These are phyloP conservation scores for Bemisia tabaci DNA, from an alignment of 1,140 invertebrate genomes.

Conservation along the genomic window DNA sequence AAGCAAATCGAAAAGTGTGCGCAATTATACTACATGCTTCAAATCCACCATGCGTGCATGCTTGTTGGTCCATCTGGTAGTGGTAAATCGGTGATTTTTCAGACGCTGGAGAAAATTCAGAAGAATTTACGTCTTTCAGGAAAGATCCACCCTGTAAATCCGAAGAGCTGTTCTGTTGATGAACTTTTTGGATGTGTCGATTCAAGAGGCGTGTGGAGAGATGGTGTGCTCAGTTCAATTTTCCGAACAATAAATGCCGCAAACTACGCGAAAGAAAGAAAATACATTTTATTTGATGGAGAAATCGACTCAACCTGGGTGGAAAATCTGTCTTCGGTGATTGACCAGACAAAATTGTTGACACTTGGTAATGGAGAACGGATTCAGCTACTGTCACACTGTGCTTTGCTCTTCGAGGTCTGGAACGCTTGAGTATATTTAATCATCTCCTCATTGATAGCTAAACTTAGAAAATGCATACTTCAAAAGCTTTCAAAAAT, in stretches of 20 bases:
- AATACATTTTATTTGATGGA: conserved; percentile 81
- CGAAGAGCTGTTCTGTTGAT: conserved; percentile 73
- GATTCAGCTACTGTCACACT: conserved; percentile 49
- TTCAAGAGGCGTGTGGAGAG: conserved; percentile 78
- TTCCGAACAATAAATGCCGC: conserved; percentile 80
- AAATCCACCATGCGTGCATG: conserved; percentile 83
- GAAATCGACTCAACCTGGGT: conserved; percentile 89
- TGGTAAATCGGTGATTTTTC: conserved; percentile 74
- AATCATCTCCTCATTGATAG: too few species aligned
- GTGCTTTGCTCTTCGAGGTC: conserved; percentile 76
- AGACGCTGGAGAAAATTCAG: conserved; percentile 61
- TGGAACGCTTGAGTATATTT: too few species aligned
- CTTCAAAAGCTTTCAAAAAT: conserved; percentile 1
- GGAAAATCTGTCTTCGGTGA: conserved; percentile 92
- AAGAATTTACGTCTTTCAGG: conserved; percentile 56
- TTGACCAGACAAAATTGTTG: conserved; percentile 78
- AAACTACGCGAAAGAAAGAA: conserved; percentile 46
- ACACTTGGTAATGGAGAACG: conserved; percentile 14
- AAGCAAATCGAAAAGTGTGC: conserved; percentile 73
- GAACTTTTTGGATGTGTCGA: conserved; percentile 83
- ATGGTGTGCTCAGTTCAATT: conserved; percentile 77
- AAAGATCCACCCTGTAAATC: conserved; percentile 63
- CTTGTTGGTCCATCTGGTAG: conserved; percentile 80
- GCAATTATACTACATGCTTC: conserved; percentile 86
- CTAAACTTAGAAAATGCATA: background rate